A percentile compares a stretch with the other conserved stretches of the same genome.
These are phyloP conservation scores for Anoplius nigerrimus DNA, from an alignment of 2,888 invertebrate species.

Conservation along the genomic window DNA sequence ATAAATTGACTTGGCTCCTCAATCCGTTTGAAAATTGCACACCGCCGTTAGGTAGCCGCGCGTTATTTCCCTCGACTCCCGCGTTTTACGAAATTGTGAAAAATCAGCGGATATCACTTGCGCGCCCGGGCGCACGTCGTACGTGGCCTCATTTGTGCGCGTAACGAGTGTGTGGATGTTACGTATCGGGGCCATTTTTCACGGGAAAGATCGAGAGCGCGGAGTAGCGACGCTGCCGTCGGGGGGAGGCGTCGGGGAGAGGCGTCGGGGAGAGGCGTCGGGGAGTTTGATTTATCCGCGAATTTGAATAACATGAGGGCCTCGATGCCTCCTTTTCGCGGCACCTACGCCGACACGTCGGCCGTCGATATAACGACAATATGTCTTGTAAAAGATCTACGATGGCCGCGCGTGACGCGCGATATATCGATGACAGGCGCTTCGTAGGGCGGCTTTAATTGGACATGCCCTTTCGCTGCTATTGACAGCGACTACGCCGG, in stretches of 20 bases:
- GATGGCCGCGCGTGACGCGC: background rate
- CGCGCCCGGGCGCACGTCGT: background rate
- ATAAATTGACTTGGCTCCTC: no score
- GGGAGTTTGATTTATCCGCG: constrained; percentile 62
- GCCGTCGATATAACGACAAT: no score
- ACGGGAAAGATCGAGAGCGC: constrained; percentile 10
- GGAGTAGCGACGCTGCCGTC: background rate
- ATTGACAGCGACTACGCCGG: background rate
- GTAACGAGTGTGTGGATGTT: constrained; percentile 20
- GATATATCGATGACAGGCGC: no score
- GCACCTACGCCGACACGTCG: background rate
- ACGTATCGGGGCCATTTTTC: constrained; percentile 36
- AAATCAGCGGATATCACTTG: no score
- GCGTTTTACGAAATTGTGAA: no score
- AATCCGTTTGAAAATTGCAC: no score
- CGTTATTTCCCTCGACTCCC: no score
- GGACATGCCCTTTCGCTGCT: no score
- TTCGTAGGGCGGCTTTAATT: no score
- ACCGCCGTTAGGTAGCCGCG: no score
- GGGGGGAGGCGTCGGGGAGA: constrained; percentile 11
- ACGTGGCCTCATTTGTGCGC: constrained; percentile 10
- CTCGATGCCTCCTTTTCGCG: constrained; percentile 7
- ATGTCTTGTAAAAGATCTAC: background rate
- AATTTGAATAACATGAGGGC: constrained; percentile 69
- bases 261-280: background rate